These are phyloP conservation scores for Eupithecia centaureata DNA, from an alignment of 2,888 invertebrate genomes.

Conservation along the genomic window DNA sequence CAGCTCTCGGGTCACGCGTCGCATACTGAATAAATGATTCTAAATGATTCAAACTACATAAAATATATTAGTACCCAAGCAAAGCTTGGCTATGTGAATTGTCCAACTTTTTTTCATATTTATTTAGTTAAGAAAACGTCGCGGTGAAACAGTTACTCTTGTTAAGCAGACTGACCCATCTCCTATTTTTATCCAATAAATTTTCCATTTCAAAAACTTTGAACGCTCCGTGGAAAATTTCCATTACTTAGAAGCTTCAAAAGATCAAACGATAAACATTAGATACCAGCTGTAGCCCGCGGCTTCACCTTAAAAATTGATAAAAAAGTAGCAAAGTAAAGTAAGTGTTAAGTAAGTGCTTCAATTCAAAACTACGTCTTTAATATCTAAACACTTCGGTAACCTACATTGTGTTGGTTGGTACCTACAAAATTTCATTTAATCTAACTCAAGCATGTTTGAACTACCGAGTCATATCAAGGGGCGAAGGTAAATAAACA, in stretches of 20 bases:
- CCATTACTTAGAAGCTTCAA: neutral
- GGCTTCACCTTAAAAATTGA: no score
- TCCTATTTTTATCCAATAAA: neutral
- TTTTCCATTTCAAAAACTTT: neutral
- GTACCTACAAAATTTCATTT: neutral
- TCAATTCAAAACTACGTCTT: no score
- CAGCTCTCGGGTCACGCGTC: no score
- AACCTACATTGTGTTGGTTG: neutral
- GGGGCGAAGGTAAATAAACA: slow-evolving; percentile 4
- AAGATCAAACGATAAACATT: neutral
- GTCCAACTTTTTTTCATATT: no score
- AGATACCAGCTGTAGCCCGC: neutral
- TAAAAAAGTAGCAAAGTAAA: no score
- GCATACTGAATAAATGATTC: no score
- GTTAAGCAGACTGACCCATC: neutral
- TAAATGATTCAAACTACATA: no score
- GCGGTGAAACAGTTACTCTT: neutral
- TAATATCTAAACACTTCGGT: neutral
- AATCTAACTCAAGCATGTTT: neutral
- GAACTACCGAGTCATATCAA: slow-evolving; percentile 1
- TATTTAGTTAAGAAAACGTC: no score
- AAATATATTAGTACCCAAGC: no score
- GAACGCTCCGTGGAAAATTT: neutral
- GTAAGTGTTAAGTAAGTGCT: no score
- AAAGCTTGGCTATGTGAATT: no score